These are phyloP conservation scores for Pelagia noctiluca DNA, from an alignment of 30 jellyfish, hydroid and myxozoan species.

Conservation along the genomic window DNA sequence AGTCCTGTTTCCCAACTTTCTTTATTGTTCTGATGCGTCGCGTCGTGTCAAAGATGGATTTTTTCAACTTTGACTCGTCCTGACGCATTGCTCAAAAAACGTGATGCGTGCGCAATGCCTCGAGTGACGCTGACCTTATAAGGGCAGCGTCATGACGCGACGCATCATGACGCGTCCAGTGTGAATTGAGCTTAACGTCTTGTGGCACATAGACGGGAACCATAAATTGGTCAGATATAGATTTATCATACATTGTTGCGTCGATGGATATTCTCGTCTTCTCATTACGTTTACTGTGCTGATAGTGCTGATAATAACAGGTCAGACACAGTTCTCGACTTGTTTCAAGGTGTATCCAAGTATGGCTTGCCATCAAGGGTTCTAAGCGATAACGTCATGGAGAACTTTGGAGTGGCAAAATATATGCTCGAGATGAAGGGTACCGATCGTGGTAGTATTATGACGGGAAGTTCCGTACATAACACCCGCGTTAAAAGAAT, in stretches of 20 bases:
- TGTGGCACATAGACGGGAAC: slow-evolving; percentile 9
- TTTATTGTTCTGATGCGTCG: no score
- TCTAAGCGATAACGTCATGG: slow-evolving; percentile 18
- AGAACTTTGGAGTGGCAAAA: slow-evolving; percentile 17
- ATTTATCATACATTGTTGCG: slow-evolving; percentile 12
- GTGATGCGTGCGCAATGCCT: no score
- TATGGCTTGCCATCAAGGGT: slow-evolving; percentile 33
- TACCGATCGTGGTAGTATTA: slow-evolving; percentile 16
- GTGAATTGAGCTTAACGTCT: not conserved
- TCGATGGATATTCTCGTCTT: slow-evolving; percentile 21
- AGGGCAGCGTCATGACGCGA: no score
- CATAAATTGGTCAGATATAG: slow-evolving; percentile 25
- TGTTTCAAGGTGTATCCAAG: slow-evolving; percentile 3
- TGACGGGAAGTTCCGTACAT: slow-evolving; percentile 13
- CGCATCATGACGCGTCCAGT: no score
- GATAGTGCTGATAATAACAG: slow-evolving; percentile 14
- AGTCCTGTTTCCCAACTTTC: no score
- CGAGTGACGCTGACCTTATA: no score
- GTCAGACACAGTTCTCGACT: slow-evolving; percentile 16
- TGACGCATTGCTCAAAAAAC: no score
- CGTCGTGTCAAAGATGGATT: no score
- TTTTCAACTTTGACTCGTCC: no score
- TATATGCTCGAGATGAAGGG: slow-evolving; percentile 10
- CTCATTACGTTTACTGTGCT: not conserved
- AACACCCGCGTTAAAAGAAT: slow-evolving; percentile 9